Percentiles rank a stretch among this genome's conserved stretches.
These are phyloP conservation scores for Papilio elwesi DNA, from an alignment of 2,888 invertebrate species.

Conservation along the genomic window DNA sequence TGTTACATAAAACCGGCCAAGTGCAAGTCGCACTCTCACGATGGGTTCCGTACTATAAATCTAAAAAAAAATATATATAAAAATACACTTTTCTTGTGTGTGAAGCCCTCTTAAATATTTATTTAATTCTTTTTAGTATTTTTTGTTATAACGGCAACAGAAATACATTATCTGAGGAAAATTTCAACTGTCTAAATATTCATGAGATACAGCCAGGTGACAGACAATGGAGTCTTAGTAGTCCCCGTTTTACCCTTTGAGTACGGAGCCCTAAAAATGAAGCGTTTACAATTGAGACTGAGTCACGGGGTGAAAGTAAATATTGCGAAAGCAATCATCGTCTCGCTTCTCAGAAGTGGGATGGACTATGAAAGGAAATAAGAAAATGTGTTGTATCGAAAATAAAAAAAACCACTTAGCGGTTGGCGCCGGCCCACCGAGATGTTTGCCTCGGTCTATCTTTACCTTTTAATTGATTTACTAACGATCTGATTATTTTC, in stretches of 20 bases:
- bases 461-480: conserved; percentile 1
- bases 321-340: conserved; percentile 52
- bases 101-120: too few species aligned
- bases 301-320: conserved; percentile 55
- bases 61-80: too few species aligned
- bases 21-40: too few species aligned
- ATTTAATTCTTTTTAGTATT: too few species aligned
- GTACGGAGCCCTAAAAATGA: not conserved
- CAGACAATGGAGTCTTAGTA: not conserved
- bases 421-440: conserved; percentile 10
- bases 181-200: too few species aligned
- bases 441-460: not conserved
- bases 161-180: too few species aligned
- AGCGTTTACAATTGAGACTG: conserved; percentile 38
- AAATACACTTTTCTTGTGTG: too few species aligned
- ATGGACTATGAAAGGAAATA: conserved; percentile 2
- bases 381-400: conserved; percentile 29
- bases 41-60: too few species aligned
- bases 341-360: conserved; percentile 43
- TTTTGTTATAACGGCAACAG: too few species aligned
- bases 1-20: too few species aligned
- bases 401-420: conserved; percentile 39
- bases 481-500: not conserved
- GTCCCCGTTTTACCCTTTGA: too few species aligned
- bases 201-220: too few species aligned